Evolutionary conservation across 2,797 vertebrate species (phyloP), one percentile per base, ranked within the genome.

Genomic region (Helicolenus hilgendorfi): DNA sequence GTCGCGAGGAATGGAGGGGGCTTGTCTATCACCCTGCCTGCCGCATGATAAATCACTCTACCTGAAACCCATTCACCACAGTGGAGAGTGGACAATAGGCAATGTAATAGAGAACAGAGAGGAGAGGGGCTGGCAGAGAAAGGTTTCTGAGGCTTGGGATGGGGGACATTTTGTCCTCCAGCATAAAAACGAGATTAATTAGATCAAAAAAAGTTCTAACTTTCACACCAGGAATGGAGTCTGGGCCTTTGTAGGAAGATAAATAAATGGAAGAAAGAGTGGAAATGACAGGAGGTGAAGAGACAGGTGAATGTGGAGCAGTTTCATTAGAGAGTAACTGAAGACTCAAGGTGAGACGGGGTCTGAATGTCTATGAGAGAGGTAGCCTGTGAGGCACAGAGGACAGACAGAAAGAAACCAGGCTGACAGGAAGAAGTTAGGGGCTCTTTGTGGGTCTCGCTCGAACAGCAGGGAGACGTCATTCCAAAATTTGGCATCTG

Each of bases 401-500:
- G 59, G 72, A 31, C 7, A 70, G 72, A 31, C 7, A 70, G 89
- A 89, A 41, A 73, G 59, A 82, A 84, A 69, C 18, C 81, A 92
- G 88, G 41, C 59, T 27, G 85, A 82, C 68, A 60, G 70, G 72
- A 81, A 63, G 56, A 56, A 27, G 86, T 73, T 35, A 14, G 53
- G 38, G 65, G 53, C 65, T 86, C 29, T 77, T 41, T 88, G 22
- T 62, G 56, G 80, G 87, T 41, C 76, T 76, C 72, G 82, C 64
- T 84, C 11, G 2, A 95, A 88, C 76, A 87, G 88, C 81, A 63
- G 78, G 72, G 72, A 89, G 83, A 95, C 70, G 88, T 95, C 93
- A 94, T 93, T 75, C 1, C 36, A 77, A 29, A 81, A 89, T 89
- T 26, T 93, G 90, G 84, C 95, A 96, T 96, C 95, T 97, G 96